phyloP scores from a whole-genome alignment of 2,113 vertebrate genomes.

The Polyodon spathula region DNA sequence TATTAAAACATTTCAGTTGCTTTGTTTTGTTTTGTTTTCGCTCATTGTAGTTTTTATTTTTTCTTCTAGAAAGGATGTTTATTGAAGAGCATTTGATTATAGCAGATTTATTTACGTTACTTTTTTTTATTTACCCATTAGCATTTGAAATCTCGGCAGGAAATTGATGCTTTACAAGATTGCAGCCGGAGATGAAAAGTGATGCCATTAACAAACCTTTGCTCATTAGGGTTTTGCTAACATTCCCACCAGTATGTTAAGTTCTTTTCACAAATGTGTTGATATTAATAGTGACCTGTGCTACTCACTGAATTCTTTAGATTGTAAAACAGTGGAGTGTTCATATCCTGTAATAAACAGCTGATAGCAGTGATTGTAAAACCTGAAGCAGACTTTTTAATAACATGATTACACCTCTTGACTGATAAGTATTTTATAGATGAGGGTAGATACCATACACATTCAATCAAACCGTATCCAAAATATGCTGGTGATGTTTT shows the following conservation, averaged over 20 bases:
- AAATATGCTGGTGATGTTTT: too few relatives aligned
- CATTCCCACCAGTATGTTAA: not conserved
- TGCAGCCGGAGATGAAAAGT: conserved; percentile 28
- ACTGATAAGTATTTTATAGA: not conserved
- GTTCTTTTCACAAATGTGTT: not conserved
- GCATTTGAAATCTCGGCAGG: conserved; percentile 58
- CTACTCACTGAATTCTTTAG: too few relatives aligned
- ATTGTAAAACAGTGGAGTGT: too few relatives aligned
- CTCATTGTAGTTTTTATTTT: not conserved
- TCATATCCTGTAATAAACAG: too few relatives aligned
- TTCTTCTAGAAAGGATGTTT: conserved; percentile 51
- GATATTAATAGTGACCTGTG: not conserved
- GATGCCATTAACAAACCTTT: conserved; percentile 22
- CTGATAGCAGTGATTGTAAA: too few relatives aligned
- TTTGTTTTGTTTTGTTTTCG: too few relatives aligned
- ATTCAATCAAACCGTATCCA: too few relatives aligned
- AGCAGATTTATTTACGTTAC: conserved; percentile 41
- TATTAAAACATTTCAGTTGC: too few relatives aligned
- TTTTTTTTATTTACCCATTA: conserved; percentile 41
- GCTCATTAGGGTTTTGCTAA: not conserved
- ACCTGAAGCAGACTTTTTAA: too few relatives aligned
- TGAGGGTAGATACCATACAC: not conserved
- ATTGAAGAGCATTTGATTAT: conserved; percentile 53
- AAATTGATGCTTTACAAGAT: conserved; percentile 53
- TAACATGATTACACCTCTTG: not conserved